Conservation (phyloP, 2,797 vertebrate species). For the Dromococcyx pavoninus region DNA sequence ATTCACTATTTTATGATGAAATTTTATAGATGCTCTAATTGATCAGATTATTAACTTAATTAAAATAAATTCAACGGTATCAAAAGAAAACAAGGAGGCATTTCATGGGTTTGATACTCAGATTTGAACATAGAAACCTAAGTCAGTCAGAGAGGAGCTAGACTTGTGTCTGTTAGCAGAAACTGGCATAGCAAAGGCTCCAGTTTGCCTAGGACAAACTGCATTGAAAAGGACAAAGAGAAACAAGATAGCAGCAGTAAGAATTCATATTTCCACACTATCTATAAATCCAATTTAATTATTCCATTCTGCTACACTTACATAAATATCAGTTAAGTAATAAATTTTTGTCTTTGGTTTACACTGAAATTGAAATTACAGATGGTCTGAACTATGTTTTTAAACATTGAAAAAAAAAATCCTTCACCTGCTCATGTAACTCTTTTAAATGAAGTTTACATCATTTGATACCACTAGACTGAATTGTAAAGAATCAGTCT, state of each 20-base stretch:
- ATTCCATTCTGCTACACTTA: background rate
- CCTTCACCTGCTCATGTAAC: background rate
- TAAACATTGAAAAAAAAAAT: background rate
- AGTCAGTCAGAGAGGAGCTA: background rate
- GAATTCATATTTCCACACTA: background rate
- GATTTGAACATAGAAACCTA: background rate
- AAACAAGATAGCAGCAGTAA: background rate
- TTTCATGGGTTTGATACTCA: background rate
- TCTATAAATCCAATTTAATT: background rate
- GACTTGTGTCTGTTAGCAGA: background rate
- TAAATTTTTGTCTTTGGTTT: background rate
- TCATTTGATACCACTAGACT: background rate
- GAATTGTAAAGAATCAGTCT: background rate
- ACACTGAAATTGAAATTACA: background rate
- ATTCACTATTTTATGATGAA: background rate
- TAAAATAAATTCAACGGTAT: background rate
- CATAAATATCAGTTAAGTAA: background rate
- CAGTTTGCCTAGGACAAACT: background rate
- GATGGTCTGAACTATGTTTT: background rate
- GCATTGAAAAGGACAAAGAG: background rate
- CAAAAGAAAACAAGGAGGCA: background rate
- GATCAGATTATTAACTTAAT: background rate
- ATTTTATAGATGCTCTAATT: background rate
- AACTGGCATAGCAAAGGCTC: background rate
- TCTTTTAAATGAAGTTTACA: background rate